Percentiles rank a stretch among this genome's conserved stretches.
phyloP scores from a whole-genome alignment of 2,888 invertebrate genomes.

The Aphodius granarius region DNA sequence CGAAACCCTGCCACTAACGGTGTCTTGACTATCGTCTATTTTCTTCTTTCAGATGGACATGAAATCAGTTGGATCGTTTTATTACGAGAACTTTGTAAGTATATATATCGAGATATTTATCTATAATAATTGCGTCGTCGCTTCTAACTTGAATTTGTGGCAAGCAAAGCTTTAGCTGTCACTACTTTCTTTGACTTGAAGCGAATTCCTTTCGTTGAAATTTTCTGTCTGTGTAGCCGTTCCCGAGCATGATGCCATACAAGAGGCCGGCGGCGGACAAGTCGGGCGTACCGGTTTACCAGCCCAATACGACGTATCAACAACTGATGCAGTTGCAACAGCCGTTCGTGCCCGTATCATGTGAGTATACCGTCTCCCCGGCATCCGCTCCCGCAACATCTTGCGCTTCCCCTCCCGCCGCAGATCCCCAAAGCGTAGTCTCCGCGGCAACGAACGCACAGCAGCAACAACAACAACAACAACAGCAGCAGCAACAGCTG shows the following conservation, averaged over 20 bases:
- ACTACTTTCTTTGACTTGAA: too few species aligned
- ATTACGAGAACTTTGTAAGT: constrained; percentile 96
- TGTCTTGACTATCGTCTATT: constrained; percentile 21
- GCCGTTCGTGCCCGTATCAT: constrained; percentile 98
- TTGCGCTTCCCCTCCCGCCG: constrained; percentile 45
- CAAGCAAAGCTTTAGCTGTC: too few species aligned
- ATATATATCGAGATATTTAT: too few species aligned
- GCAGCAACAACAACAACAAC: constrained; percentile 46
- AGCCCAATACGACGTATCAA: constrained; percentile 90
- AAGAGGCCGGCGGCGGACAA: constrained; percentile 96
- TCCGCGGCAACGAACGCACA: constrained; percentile 34
- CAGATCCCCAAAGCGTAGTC: constrained; percentile 39
- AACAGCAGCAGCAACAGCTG: constrained; percentile 44
- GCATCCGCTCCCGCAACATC: constrained; percentile 48
- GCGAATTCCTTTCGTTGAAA: too few species aligned
- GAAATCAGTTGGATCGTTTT: constrained; percentile 94
- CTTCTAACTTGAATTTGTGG: too few species aligned
- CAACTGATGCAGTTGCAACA: constrained; percentile 93
- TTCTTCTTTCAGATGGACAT: constrained; percentile 87
- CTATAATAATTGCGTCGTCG: too few species aligned
- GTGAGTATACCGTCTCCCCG: constrained; percentile 89
- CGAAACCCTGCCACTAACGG: neutral
- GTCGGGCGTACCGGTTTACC: constrained; percentile 95
- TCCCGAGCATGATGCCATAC: constrained; percentile 94
- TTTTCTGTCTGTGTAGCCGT: constrained; percentile 73